Conservation (phyloP, 2,797 vertebrate species). For the Crossoptilon crossoptilon region DNA sequence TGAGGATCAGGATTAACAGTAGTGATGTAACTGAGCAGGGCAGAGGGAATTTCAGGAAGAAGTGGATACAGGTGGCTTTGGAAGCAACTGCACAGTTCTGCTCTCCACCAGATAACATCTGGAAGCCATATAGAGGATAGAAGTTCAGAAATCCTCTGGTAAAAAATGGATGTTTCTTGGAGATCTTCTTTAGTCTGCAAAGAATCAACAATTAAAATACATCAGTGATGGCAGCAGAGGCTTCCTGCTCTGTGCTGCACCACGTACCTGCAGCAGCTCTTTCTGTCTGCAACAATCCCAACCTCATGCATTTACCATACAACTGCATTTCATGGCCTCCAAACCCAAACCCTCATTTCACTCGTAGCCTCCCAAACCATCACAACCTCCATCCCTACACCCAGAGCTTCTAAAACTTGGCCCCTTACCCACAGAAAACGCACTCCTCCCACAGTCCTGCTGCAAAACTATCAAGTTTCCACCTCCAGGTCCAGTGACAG, state of each 20-base stretch:
- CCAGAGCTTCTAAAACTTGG: not conserved
- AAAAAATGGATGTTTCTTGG: constrained; percentile 56
- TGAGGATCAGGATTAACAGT: constrained; percentile 69
- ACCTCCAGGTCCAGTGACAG: not conserved
- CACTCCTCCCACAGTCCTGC: not conserved
- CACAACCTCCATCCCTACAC: not conserved
- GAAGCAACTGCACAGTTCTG: constrained; percentile 60
- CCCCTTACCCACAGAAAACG: not conserved
- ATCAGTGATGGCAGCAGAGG: not conserved
- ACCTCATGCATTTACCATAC: not conserved
- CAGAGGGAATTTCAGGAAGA: constrained; percentile 65
- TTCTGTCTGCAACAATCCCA: not conserved
- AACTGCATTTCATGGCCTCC: not conserved
- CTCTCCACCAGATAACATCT: constrained; percentile 72
- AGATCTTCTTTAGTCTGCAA: constrained; percentile 66
- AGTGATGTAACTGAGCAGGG: constrained; percentile 68
- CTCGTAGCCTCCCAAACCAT: not conserved
- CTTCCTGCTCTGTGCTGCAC: not conserved
- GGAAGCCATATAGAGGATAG: constrained; percentile 69
- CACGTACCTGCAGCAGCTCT: not conserved
- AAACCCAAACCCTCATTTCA: not conserved
- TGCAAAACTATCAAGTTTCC: not conserved
- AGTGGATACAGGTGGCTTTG: constrained; percentile 50
- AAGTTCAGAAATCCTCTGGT: constrained; percentile 69
- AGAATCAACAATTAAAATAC: not conserved